A percentile compares a stretch with the other conserved stretches of the same genome.
These are phyloP conservation scores for Ecliptopera silaceata DNA, from an alignment of 2,888 invertebrate genomes.

Conservation along the genomic window DNA sequence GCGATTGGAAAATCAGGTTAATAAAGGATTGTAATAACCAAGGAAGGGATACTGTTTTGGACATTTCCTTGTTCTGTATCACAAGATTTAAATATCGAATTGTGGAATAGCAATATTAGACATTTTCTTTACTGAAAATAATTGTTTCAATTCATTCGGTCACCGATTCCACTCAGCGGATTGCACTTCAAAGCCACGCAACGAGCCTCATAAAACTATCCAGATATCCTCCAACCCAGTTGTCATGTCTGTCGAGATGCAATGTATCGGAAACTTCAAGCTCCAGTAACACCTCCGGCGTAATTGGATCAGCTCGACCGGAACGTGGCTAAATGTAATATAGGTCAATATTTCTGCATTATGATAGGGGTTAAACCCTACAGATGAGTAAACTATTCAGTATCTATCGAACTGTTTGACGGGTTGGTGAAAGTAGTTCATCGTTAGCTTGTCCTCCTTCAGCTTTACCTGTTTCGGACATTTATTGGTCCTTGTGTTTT, in stretches of 20 bases:
- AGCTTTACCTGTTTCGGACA: not conserved
- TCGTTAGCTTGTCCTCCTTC: not conserved
- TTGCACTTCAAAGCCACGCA: conserved; percentile 1
- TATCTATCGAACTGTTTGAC: conserved; percentile 9
- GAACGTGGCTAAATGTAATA: conserved; percentile 28
- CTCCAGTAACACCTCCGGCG: conserved; percentile 14
- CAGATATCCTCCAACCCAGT: conserved; percentile 4
- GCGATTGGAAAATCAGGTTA: too few relatives aligned
- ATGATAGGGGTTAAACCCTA: conserved; percentile 21
- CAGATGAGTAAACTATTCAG: conserved; percentile 12
- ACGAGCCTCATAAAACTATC: not conserved
- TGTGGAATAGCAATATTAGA: too few relatives aligned
- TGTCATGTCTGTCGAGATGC: conserved; percentile 7
- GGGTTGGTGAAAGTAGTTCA: not conserved
- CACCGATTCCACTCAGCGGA: not conserved
- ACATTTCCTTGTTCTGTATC: too few relatives aligned
- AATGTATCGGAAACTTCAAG: conserved; percentile 24
- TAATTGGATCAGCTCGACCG: conserved; percentile 21
- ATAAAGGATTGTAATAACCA: too few relatives aligned
- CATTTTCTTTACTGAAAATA: not conserved
- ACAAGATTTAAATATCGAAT: too few relatives aligned
- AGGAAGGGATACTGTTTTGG: too few relatives aligned
- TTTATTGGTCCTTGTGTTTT: too few relatives aligned
- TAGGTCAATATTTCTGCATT: conserved; percentile 34
- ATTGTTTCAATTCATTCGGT: not conserved